Conservation (phyloP, 2,797 vertebrate genomes). For the Enteromius treurensis region DNA sequence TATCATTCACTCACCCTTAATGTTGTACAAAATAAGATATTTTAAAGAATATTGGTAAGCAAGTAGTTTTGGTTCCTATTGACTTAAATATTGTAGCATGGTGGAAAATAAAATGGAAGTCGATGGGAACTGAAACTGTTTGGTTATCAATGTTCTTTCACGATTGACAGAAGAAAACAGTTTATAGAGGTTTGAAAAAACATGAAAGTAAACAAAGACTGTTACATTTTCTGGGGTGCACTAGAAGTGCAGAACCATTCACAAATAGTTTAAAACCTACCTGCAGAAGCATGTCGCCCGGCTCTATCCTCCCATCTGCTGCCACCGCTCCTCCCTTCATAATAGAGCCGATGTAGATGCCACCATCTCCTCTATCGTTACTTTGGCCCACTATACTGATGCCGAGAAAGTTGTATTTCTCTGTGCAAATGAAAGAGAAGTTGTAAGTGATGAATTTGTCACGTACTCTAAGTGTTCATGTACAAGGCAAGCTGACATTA, state of each 20-base stretch:
- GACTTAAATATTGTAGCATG: background rate
- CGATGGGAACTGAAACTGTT: background rate
- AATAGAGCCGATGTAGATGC: constrained; percentile 90
- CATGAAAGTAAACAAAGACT: background rate
- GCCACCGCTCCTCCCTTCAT: constrained; percentile 91
- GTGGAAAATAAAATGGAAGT: background rate
- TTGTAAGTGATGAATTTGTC: background rate
- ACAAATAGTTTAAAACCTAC: constrained; percentile 60
- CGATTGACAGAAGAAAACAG: background rate
- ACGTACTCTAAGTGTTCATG: background rate
- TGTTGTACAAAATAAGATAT: background rate
- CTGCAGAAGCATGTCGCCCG: constrained; percentile 88
- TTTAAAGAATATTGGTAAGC: background rate
- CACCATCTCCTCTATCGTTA: constrained; percentile 87
- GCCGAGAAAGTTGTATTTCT: constrained; percentile 89
- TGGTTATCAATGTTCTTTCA: background rate
- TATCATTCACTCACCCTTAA: background rate
- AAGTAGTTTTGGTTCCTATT: background rate
- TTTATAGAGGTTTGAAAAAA: background rate
- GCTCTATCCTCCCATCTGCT: constrained; percentile 85
- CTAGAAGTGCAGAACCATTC: background rate
- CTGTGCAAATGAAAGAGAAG: constrained; percentile 67
- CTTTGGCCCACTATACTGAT: constrained; percentile 92
- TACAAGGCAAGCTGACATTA: constrained; percentile 69
- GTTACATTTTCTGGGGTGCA: background rate